phyloP scores from a whole-genome alignment of 2,888 invertebrate genomes.

The Thyatira batis region DNA sequence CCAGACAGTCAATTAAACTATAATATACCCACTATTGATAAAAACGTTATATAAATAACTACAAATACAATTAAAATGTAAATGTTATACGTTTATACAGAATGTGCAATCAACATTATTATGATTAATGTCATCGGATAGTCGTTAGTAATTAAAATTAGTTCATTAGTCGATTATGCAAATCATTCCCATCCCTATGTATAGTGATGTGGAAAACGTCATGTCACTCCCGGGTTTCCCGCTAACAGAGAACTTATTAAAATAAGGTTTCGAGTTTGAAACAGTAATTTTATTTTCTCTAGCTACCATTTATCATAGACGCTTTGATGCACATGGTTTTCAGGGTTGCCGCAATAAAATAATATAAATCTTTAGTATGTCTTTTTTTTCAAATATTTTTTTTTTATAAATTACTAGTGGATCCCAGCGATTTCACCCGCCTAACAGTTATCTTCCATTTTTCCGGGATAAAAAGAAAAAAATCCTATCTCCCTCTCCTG shows the following conservation, averaged over 20 bases:
- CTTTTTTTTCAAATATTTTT: not conserved
- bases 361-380: not conserved
- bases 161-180: constrained; percentile 28
- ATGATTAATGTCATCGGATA: constrained; percentile 23
- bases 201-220: constrained; percentile 16
- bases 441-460: too few species aligned
- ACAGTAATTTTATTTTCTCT: constrained; percentile 28
- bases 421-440: too few species aligned
- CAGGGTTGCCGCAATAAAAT: constrained; percentile 23
- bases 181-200: constrained; percentile 19
- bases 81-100: not conserved
- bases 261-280: constrained; percentile 6
- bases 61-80: too few species aligned
- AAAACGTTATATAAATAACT: too few species aligned
- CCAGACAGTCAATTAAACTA: too few species aligned
- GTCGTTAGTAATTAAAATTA: constrained; percentile 12
- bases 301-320: constrained; percentile 35
- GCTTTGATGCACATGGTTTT: constrained; percentile 13
- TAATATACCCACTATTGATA: too few species aligned
- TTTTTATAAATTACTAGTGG: too few species aligned
- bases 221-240: not conserved
- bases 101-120: not conserved
- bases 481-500: too few species aligned
- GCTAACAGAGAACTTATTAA: not conserved
- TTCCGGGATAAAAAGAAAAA: too few species aligned